A percentile compares a stretch with the other conserved stretches of the same genome.
Evolutionary conservation across 2,888 invertebrate species (phyloP).

Genomic region (Drosophila lutescens): DNA sequence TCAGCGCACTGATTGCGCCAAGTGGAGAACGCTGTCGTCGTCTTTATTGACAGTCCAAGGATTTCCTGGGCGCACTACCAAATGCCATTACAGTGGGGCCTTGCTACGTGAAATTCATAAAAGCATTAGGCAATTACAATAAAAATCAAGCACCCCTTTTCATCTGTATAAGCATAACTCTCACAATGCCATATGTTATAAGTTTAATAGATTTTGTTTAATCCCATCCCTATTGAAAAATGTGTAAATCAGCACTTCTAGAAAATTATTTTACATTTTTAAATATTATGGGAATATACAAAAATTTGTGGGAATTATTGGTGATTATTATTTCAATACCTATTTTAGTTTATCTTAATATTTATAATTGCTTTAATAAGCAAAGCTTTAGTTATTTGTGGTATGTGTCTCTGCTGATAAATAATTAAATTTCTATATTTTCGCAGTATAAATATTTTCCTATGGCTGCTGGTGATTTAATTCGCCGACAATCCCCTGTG

Average conservation of each 20-base stretch:
- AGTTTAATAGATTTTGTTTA: too few species aligned
- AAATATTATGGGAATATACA: too few species aligned
- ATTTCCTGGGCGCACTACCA: slow-evolving; percentile 22
- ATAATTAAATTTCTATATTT: neutral
- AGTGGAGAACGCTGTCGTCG: slow-evolving; percentile 40
- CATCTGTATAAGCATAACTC: too few species aligned
- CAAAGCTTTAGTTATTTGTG: too few species aligned
- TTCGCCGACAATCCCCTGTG: neutral
- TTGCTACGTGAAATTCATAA: neutral
- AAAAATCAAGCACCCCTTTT: too few species aligned
- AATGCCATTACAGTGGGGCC: slow-evolving; percentile 23
- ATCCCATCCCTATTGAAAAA: too few species aligned
- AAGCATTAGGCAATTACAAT: neutral
- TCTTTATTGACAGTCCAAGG: slow-evolving; percentile 58
- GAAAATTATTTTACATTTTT: too few species aligned
- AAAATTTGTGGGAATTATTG: too few species aligned
- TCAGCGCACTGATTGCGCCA: slow-evolving; percentile 53
- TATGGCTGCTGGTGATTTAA: neutral
- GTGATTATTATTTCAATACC: too few species aligned
- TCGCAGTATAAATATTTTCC: neutral
- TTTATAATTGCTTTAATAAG: neutral
- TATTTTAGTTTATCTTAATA: too few species aligned
- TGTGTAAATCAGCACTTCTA: too few species aligned
- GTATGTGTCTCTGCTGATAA: neutral
- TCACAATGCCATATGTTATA: too few species aligned